A percentile compares a stretch with the other conserved stretches of the same genome.
Conservation (phyloP, 1,140 invertebrate genomes). For the Rhopalosiphum maidis region DNA sequence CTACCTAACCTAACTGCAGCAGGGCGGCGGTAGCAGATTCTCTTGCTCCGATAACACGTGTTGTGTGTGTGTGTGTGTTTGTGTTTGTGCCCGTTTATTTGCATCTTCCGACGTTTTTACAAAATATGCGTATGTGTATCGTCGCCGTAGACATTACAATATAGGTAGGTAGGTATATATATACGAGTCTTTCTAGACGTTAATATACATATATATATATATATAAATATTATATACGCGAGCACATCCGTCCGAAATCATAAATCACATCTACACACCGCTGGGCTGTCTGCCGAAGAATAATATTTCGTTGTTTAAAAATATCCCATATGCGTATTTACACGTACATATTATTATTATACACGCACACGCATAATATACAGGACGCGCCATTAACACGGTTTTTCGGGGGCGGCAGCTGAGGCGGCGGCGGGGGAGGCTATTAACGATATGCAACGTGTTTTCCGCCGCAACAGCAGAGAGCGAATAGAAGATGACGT, state of each 20-base stretch:
- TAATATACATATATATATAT: background rate
- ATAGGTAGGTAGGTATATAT: too few relatives aligned
- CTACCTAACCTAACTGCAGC: too few relatives aligned
- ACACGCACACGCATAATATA: background rate
- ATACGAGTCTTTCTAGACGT: background rate
- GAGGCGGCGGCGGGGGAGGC: background rate
- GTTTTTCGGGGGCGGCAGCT: background rate
- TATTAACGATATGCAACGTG: conserved; percentile 54
- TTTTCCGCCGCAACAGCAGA: conserved; percentile 2
- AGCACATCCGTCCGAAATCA: conserved; percentile 40
- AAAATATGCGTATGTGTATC: background rate
- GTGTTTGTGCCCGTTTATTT: background rate
- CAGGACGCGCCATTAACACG: conserved; percentile 54
- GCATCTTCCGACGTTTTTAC: conserved; percentile 26
- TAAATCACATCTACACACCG: background rate
- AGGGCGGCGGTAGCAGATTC: too few relatives aligned
- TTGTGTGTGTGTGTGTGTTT: background rate
- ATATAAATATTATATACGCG: background rate
- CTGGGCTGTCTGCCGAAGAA: conserved; percentile 43
- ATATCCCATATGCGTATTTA: background rate
- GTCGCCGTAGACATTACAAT: background rate
- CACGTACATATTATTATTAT: too few relatives aligned
- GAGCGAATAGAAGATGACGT: background rate
- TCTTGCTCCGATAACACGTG: background rate
- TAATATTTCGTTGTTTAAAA: conserved; percentile 53